These are phyloP conservation scores for Brachionus koreanus DNA, from an alignment of 1,140 invertebrate genomes.

Conservation along the genomic window DNA sequence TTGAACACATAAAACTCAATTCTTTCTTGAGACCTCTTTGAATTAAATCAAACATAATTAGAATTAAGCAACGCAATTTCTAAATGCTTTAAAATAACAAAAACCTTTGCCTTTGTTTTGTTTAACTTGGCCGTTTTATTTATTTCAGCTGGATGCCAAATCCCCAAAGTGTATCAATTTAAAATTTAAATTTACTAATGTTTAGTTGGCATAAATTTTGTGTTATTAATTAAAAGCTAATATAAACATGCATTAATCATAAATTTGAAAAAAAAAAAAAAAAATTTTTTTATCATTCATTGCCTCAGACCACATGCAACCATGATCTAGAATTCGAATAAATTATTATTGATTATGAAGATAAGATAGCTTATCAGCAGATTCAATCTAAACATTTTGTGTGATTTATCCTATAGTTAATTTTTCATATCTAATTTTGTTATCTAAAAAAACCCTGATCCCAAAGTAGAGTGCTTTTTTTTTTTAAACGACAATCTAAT, in stretches of 20 bases:
- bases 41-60: slow-evolving; percentile 5
- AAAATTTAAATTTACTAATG: background rate
- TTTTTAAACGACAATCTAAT: background rate
- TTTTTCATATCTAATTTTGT: background rate
- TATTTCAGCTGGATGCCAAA: background rate
- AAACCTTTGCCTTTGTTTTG: background rate
- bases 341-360: slow-evolving; percentile 1
- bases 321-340: background rate
- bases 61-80: background rate
- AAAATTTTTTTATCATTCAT: background rate
- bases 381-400: background rate
- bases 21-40: background rate
- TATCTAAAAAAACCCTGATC: background rate
- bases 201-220: background rate
- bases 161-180: background rate
- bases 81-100: background rate
- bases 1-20: background rate
- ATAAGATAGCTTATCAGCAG: background rate
- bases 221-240: background rate
- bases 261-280: background rate
- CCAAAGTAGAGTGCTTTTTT: background rate
- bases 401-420: background rate
- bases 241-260: background rate
- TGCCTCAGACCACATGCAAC: background rate
- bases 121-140: too few species aligned